These are phyloP conservation scores for Melieria crassipennis DNA, from an alignment of 2,888 invertebrate species.

Conservation along the genomic window DNA sequence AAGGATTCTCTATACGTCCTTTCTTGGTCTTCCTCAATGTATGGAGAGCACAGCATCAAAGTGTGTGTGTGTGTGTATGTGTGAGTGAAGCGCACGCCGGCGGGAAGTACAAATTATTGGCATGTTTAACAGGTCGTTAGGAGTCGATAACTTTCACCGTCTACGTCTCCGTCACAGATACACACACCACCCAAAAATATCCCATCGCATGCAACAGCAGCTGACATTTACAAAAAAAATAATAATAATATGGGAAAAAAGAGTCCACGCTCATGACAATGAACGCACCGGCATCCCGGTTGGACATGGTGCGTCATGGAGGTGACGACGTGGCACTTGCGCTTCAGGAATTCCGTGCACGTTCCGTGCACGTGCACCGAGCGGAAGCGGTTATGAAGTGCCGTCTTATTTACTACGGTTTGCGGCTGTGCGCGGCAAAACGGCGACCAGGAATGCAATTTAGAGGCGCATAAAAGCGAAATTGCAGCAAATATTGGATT, in stretches of 20 bases:
- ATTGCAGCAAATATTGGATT: no score
- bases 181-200: not conserved
- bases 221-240: not conserved
- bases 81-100: slow-evolving; percentile 13
- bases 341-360: slow-evolving; percentile 58
- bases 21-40: no score
- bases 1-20: no score
- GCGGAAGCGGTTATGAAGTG: slow-evolving; percentile 52
- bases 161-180: not conserved
- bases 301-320: slow-evolving; percentile 38
- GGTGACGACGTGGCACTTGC: slow-evolving; percentile 26
- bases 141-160: slow-evolving; percentile 40
- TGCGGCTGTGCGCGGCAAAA: not conserved
- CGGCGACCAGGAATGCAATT: slow-evolving; percentile 4
- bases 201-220: not conserved
- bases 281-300: slow-evolving; percentile 44
- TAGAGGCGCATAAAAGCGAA: not conserved
- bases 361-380: slow-evolving; percentile 57
- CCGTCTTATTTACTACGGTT: slow-evolving; percentile 9
- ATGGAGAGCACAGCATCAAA: no score
- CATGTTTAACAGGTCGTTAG: slow-evolving; percentile 56
- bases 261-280: slow-evolving; percentile 41
- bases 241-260: slow-evolving; percentile 9
- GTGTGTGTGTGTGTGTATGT: no score
- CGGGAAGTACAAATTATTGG: slow-evolving; percentile 55